Percentiles rank a stretch among this genome's conserved stretches.
phyloP scores from a whole-genome alignment of 2,797 vertebrate genomes.

The Carapus acus region DNA sequence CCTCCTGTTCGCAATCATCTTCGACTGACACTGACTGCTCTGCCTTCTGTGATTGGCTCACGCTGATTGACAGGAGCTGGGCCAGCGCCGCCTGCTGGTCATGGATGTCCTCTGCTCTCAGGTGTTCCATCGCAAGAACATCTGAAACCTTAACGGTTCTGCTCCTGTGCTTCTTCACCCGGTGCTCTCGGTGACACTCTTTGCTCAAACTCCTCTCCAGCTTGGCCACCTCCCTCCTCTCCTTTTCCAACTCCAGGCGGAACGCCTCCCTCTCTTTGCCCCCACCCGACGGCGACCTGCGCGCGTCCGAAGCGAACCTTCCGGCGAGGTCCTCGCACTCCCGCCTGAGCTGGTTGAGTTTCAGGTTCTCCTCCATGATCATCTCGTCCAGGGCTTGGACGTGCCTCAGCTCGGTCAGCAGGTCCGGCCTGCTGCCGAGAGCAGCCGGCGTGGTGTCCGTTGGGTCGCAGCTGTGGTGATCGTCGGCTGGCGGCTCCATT shows the following conservation, averaged over 20 bases:
- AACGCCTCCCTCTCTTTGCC: conserved; percentile 43
- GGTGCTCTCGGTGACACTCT: conserved; percentile 28
- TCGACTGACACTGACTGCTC: background rate
- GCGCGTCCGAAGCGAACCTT: background rate
- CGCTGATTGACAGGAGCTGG: conserved; percentile 26
- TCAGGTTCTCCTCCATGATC: conserved; percentile 66
- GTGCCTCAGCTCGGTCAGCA: conserved; percentile 54
- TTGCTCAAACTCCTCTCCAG: conserved; percentile 54
- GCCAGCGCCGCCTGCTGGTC: conserved; percentile 27
- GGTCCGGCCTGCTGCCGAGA: conserved; percentile 11
- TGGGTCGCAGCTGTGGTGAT: background rate
- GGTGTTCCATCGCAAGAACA: conserved; percentile 51
- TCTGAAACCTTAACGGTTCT: conserved; percentile 36
- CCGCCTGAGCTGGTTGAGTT: conserved; percentile 47
- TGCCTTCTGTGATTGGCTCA: conserved; percentile 3
- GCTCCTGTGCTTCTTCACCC: conserved; percentile 17
- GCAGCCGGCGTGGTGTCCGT: rapidly evolving
- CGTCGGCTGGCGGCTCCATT: background rate
- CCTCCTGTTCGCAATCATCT: background rate
- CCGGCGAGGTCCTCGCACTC: background rate
- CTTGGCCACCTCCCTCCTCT: conserved; percentile 60
- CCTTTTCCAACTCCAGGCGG: conserved; percentile 51
- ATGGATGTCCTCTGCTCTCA: conserved; percentile 5
- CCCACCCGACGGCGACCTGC: no score
- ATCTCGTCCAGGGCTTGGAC: conserved; percentile 62